Evolutionary conservation across 2,888 invertebrate genomes (phyloP), one percentile per base, ranked within the genome.

Genomic region (Diarsia brunnea): DNA sequence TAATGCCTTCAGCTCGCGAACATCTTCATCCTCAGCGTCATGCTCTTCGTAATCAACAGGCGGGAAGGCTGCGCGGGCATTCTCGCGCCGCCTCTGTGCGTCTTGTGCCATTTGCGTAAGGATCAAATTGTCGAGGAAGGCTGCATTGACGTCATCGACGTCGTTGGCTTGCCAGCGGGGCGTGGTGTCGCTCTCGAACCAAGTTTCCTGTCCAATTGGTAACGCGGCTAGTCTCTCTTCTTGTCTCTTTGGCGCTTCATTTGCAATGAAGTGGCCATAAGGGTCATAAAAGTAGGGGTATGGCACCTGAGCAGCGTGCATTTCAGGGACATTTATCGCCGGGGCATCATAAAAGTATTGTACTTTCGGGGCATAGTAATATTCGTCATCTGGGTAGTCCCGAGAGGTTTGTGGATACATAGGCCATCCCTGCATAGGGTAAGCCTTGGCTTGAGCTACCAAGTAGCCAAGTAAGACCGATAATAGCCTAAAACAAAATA

Each of bases 81-180:
- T 96, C 82, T 96, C 95, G 38, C 96, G 95, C 14, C 97, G 95
- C 78, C 95, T 92, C 84, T 95, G 94, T 78, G 97, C 97, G 87
- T 97, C 97, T 90, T 97, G 97, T 89, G 97, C 97, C 97, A 97
- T 97, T 92, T 97, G 97, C 2, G 97, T 97, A 82, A 97, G 95
- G 86, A 97, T 97, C 80, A 98, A 94, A 90, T 98, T 98, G 89
- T 97, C 97, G 73, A 98, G 95, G 91, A 98, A 97, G 68, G 97
- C 97, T 73, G 97, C 97, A 91, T 97, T 97, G 90, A 95, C 97
- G 92, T 94, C 96, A 93, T 96, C 96, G 64, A 94, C 93, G 79
- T 95, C 95, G 88, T 92, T 95, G 72, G 94, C 89, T 73, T 93
- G 94, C 95, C 95, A 97, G 82, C 92, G 94, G 73, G 95, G 94